These are phyloP conservation scores for Drosophila gunungcola DNA, from an alignment of 1,140 invertebrate genomes.

Conservation along the genomic window DNA sequence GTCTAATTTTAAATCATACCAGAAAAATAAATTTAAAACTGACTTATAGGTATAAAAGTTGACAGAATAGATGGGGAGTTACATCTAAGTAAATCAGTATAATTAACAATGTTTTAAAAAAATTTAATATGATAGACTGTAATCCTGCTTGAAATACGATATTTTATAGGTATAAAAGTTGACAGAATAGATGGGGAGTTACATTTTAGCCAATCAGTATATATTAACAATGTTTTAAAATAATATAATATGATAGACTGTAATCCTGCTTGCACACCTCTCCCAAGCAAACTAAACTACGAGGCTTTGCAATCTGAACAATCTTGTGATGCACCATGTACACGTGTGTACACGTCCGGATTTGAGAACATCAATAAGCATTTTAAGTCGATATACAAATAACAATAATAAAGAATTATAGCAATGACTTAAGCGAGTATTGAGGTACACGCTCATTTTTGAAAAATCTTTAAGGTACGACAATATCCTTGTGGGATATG, in stretches of 20 bases:
- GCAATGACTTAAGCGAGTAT: no score
- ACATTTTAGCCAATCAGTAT: neutral
- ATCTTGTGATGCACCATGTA: constrained; percentile 56
- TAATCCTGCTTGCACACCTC: constrained; percentile 29
- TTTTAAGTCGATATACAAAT: constrained; percentile 37
- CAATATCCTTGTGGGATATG: no score
- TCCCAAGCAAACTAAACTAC: constrained; percentile 51
- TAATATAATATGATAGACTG: constrained; percentile 11
- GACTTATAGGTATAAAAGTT: constrained; percentile 28
- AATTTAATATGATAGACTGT: constrained; percentile 10
- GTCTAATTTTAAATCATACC: constrained; percentile 56
- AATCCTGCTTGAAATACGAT: neutral
- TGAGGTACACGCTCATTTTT: no score
- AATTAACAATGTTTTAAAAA: constrained; percentile 12
- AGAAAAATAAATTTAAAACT: constrained; percentile 2
- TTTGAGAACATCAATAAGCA: constrained; percentile 64
- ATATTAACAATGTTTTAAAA: constrained; percentile 14
- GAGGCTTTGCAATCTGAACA: constrained; percentile 30
- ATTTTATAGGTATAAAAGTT: constrained; percentile 10
- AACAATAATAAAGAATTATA: constrained; percentile 64
- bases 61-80: constrained; percentile 3
- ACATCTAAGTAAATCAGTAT: constrained; percentile 24
- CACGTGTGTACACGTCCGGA: no score
- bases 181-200: neutral
- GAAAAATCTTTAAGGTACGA: neutral